Evolutionary conservation across 2,888 invertebrate species (phyloP), one percentile per base, ranked within the genome.

Genomic region (Odontocerum albicorne): DNA sequence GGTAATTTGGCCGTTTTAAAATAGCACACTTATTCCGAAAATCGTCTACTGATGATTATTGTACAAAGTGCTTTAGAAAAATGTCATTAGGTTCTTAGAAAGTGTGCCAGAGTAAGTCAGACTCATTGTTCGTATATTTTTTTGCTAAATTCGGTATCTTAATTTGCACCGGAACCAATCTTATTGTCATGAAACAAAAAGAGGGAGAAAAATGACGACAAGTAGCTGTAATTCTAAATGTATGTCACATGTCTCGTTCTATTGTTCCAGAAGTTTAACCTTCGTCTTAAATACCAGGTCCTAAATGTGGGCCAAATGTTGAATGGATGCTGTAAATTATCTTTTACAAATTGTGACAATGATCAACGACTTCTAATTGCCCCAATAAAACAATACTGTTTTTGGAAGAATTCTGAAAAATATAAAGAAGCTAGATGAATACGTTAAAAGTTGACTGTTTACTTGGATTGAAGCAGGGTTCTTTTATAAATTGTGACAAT

Each of bases 371-470:
- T 3, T n/a, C n/a, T 8, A 7, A 40, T 38, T 49, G 33, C 13
- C 42, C 32, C 32, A 49, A 49, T 49, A 33, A 49, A 49, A 49
- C 42, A 49, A 42, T 15, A 15, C 44, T 31, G 12, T 12, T 17
- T 12, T 33, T 4, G 33, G 13, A 33, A 4, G n/a, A 33, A 3
- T n/a, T n/a, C n/a, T n/a, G n/a, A n/a, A n/a, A n/a, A n/a, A n/a
- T n/a, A n/a, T n/a, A n/a, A n/a, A n/a, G n/a, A n/a, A n/a, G n/a
- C n/a, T n/a, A n/a, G n/a, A n/a, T n/a, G n/a, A n/a, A n/a, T n/a
- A n/a, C n/a, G n/a, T n/a, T n/a, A n/a, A n/a, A n/a, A n/a, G n/a
- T n/a, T n/a, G n/a, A n/a, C n/a, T n/a, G n/a, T n/a, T n/a, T n/a
- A n/a, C n/a, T n/a, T n/a, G n/a, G n/a, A n/a, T n/a, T n/a, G n/a